Evolutionary conservation across 2,113 vertebrate species (phyloP).

Genomic region (Rhinolophus sinicus): DNA sequence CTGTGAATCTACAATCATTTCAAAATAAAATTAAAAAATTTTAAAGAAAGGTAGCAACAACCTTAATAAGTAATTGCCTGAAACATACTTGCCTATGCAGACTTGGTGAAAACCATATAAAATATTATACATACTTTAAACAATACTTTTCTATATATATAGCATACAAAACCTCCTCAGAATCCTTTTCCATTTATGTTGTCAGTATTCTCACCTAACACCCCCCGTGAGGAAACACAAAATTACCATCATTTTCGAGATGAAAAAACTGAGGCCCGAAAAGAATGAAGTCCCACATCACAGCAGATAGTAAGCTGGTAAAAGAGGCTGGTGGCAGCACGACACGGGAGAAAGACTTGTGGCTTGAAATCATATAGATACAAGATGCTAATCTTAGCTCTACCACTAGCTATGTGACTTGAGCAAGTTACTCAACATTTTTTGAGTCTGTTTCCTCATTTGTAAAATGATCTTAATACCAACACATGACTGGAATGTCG

Average conservation of each 20-base stretch:
- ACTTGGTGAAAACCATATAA: background rate
- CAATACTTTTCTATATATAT: background rate
- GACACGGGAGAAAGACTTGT: background rate
- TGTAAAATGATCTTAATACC: constrained; percentile 31
- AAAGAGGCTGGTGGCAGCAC: background rate
- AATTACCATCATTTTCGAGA: constrained; percentile 19
- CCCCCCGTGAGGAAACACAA: background rate
- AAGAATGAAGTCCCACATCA: background rate
- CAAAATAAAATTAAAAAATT: background rate
- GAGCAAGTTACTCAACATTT: constrained; percentile 36
- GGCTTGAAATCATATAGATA: background rate
- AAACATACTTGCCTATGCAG: background rate
- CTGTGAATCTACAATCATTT: constrained; percentile 32
- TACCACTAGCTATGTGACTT: background rate
- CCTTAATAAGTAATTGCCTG: constrained; percentile 12
- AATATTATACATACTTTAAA: constrained; percentile 3
- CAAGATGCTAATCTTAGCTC: constrained; percentile 38
- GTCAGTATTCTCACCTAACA: background rate
- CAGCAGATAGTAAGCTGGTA: background rate
- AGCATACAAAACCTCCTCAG: background rate
- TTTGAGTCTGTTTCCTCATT: constrained; percentile 11
- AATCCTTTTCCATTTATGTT: constrained; percentile 43
- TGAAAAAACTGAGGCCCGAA: background rate
- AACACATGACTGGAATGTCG: constrained; percentile 17
- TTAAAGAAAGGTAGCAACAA: background rate